Evolutionary conservation across 2,888 invertebrate genomes (phyloP).

Genomic region (Ennomos fuscantarius): DNA sequence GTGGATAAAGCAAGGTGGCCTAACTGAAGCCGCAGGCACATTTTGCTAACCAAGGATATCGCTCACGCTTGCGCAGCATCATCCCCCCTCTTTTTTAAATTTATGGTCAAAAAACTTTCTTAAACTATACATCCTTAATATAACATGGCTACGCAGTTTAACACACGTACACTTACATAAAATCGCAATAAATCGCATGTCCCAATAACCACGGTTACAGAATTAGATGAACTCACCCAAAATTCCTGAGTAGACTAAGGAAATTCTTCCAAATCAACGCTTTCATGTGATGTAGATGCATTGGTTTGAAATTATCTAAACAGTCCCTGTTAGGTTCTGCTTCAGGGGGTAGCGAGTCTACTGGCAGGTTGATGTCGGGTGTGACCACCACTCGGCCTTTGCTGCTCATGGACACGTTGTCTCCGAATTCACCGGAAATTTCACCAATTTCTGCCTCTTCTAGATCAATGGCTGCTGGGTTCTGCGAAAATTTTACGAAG

Average conservation of each 20-base stretch:
- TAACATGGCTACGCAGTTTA: too few relatives aligned
- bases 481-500: conserved; percentile 52
- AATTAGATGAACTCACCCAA: conserved; percentile 83
- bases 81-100: too few relatives aligned
- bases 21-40: too few relatives aligned
- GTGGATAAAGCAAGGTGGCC: too few relatives aligned
- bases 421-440: conserved; percentile 95
- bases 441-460: conserved; percentile 89
- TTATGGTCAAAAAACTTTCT: too few relatives aligned
- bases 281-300: conserved; percentile 90
- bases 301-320: conserved; percentile 86
- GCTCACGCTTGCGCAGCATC: too few relatives aligned
- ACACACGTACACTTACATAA: too few relatives aligned
- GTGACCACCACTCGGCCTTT: conserved; percentile 87
- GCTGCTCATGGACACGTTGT: conserved; percentile 92
- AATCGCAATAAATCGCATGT: too few relatives aligned
- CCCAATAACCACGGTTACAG: too few relatives aligned
- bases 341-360: conserved; percentile 89
- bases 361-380: conserved; percentile 72
- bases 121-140: too few relatives aligned
- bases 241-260: conserved; percentile 93
- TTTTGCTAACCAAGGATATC: too few relatives aligned
- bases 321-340: conserved; percentile 84
- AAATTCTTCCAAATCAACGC: conserved; percentile 96
- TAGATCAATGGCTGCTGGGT: conserved; percentile 87